A percentile compares a stretch with the other conserved stretches of the same genome.
phyloP scores from a whole-genome alignment of 2,888 invertebrate genomes.

The Trissoscelio sp. region DNA sequence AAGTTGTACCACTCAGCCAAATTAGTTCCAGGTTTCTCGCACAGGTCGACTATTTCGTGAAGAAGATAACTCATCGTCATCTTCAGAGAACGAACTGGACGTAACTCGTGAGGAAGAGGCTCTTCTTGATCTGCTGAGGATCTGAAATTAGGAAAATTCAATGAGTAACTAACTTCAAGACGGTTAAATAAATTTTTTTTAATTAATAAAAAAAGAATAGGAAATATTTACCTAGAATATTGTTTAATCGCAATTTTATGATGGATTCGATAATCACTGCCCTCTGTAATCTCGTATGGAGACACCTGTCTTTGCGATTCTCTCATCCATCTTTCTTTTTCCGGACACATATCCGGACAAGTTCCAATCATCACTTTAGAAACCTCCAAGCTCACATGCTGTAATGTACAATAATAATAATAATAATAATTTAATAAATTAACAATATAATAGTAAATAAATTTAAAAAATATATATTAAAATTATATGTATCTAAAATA shows the following conservation, averaged over 20 bases:
- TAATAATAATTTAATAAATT: too few relatives aligned
- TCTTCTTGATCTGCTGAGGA: conserved; percentile 99
- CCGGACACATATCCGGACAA: conserved; percentile 99
- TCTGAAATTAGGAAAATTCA: too few relatives aligned
- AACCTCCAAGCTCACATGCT: conserved; percentile 85
- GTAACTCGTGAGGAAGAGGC: conserved; percentile 96
- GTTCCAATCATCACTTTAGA: conserved; percentile 89
- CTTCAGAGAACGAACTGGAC: conserved; percentile 91
- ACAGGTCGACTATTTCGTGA: conserved; percentile 89
- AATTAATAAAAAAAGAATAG: not conserved
- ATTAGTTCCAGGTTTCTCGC: conserved; percentile 86
- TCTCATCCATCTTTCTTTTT: conserved; percentile 94
- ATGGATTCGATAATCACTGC: conserved; percentile 86
- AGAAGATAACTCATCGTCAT: conserved; percentile 96
- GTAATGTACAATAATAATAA: too few relatives aligned
- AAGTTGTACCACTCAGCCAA: conserved; percentile 97
- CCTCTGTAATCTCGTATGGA: conserved; percentile 84
- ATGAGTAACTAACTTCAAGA: too few relatives aligned
- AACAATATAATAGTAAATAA: too few relatives aligned
- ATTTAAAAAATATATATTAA: too few relatives aligned
- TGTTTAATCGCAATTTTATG: conserved; percentile 94
- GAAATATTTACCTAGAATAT: conserved; percentile 87
- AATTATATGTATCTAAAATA: too few relatives aligned
- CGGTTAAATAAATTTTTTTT: too few relatives aligned
- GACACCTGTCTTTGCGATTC: conserved; percentile 89